Conservation (phyloP, 2,797 vertebrate genomes). For the Mus caroli region DNA sequence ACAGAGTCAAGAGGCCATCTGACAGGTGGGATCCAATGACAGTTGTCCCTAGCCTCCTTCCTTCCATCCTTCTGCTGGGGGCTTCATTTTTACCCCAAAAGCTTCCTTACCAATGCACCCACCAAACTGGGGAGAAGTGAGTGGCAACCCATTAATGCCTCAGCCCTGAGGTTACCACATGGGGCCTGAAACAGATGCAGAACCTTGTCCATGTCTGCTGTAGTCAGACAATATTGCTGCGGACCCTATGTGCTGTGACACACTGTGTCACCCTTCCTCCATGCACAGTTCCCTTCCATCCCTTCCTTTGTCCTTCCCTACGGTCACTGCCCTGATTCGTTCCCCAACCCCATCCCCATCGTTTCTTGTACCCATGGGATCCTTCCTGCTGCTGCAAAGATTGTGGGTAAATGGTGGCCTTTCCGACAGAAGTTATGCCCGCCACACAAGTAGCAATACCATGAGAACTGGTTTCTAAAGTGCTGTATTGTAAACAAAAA, state of each 20-base stretch:
- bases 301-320: neutral
- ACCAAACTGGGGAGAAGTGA: neutral
- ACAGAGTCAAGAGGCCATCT: neutral
- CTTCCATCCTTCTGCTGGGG: neutral
- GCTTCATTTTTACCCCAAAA: neutral
- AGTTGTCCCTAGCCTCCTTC: neutral
- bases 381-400: neutral
- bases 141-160: neutral
- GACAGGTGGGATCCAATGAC: neutral
- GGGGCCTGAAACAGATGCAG: neutral
- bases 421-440: neutral
- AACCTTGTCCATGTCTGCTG: neutral
- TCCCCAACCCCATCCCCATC: neutral
- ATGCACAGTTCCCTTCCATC: neutral
- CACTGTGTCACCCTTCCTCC: neutral
- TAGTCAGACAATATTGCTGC: neutral
- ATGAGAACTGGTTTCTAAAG: slow-evolving; percentile 49
- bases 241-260: neutral
- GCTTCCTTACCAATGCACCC: neutral
- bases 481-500: neutral
- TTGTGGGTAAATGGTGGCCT: neutral
- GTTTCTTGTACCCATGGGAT: neutral
- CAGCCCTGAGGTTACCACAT: neutral
- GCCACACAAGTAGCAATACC: neutral
- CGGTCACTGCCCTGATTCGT: neutral